phyloP scores from a whole-genome alignment of 1,140 invertebrate species.

The Aphidius ervi region DNA sequence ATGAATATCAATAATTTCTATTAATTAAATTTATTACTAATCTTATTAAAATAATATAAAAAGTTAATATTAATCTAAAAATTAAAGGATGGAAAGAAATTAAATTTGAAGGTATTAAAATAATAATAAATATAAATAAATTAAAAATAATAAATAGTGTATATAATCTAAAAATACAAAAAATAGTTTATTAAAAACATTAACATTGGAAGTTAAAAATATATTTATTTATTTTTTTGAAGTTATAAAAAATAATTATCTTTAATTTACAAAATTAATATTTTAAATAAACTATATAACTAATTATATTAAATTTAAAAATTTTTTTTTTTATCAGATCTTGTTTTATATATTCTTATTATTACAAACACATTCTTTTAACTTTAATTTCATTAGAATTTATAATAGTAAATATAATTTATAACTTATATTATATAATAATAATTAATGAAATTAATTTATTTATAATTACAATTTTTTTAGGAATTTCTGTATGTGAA shows the following conservation, averaged over 20 bases:
- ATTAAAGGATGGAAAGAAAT: slow-evolving; percentile 43
- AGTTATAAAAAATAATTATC: too few relatives aligned
- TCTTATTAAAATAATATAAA: slow-evolving; percentile 49
- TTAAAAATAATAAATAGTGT: slow-evolving; percentile 41
- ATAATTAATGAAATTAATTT: slow-evolving; percentile 5
- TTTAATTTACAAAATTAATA: slow-evolving; percentile 26
- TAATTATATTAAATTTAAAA: slow-evolving; percentile 25
- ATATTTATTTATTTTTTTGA: too few relatives aligned
- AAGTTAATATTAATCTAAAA: slow-evolving; percentile 51
- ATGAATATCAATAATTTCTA: slow-evolving; percentile 43
- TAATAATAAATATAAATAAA: slow-evolving; percentile 34
- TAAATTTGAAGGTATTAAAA: slow-evolving; percentile 43
- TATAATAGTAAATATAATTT: slow-evolving; percentile 1
- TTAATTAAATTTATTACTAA: slow-evolving; percentile 43
- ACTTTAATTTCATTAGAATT: slow-evolving; percentile 13
- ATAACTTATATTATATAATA: neutral
- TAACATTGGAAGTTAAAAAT: too few relatives aligned
- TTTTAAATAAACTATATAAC: slow-evolving; percentile 34
- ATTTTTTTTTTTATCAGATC: slow-evolving; percentile 22
- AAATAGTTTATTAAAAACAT: too few relatives aligned
- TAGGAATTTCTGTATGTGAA: slow-evolving; percentile 2
- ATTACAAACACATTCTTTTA: slow-evolving; percentile 3
- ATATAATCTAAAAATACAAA: neutral
- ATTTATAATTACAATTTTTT: slow-evolving; percentile 3
- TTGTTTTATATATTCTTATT: slow-evolving; percentile 30